Conservation (phyloP, 2,113 vertebrate genomes). For the Sarotherodon lohbergeri region DNA sequence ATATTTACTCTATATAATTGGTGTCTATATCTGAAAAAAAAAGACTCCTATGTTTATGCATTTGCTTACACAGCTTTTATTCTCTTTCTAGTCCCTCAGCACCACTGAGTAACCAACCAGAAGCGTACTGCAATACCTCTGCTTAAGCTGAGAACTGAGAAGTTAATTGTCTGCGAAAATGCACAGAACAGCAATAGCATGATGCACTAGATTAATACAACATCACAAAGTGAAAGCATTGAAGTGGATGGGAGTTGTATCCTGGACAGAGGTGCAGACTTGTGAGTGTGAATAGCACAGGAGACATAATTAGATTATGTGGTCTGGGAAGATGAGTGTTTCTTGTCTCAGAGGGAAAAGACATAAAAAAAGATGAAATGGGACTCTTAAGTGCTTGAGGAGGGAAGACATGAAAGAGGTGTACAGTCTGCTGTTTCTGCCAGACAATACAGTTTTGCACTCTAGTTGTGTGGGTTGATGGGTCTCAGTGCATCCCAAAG, state of each 20-base stretch:
- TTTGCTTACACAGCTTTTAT: not conserved
- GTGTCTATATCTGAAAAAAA: not conserved
- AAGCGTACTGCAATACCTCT: not conserved
- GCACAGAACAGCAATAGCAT: not conserved
- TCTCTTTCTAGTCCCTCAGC: not conserved
- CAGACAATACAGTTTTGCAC: not conserved
- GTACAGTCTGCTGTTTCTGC: not conserved
- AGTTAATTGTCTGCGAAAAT: not conserved
- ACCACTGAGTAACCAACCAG: not conserved
- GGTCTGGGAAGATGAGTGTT: not conserved
- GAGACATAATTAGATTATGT: not conserved
- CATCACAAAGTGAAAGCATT: not conserved
- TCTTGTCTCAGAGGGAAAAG: not conserved
- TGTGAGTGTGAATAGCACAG: not conserved
- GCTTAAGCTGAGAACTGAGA: not conserved
- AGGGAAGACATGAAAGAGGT: not conserved
- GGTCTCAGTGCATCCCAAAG: not conserved
- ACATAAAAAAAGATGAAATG: not conserved
- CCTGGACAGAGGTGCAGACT: not conserved
- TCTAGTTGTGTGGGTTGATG: not conserved
- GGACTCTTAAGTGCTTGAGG: not conserved
- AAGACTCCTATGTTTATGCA: not conserved
- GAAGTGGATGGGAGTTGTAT: not conserved
- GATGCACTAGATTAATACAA: not conserved
- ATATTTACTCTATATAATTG: not conserved